phyloP scores from a whole-genome alignment of 2,797 vertebrate species.

The Pangasius macronema region DNA sequence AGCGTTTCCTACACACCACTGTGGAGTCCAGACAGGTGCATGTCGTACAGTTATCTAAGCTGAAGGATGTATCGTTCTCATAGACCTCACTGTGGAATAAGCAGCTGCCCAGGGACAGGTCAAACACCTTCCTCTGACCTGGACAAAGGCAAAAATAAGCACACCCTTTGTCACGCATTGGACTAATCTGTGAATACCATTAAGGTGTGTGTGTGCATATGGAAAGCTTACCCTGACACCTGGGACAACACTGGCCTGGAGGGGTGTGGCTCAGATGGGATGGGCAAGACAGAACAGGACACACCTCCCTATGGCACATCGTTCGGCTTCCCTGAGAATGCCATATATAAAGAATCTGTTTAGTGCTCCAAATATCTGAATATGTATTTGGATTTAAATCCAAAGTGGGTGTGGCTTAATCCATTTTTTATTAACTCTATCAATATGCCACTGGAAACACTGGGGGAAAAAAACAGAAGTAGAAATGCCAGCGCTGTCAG shows the following conservation, averaged over 20 bases:
- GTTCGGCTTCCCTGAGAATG: constrained; percentile 84
- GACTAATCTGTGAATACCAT: neutral
- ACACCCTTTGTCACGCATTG: neutral
- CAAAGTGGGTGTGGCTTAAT: neutral
- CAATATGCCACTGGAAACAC: neutral
- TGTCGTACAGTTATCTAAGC: constrained; percentile 87
- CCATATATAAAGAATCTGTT: constrained; percentile 15
- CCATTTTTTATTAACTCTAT: neutral
- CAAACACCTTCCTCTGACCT: constrained; percentile 98
- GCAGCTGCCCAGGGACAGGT: constrained; percentile 91
- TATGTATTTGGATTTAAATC: neutral
- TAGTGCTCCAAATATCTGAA: neutral
- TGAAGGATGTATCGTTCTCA: constrained; percentile 86
- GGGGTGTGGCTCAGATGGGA: constrained; percentile 89
- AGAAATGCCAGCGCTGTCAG: no score
- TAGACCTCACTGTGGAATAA: constrained; percentile 94
- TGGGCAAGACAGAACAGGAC: constrained; percentile 95
- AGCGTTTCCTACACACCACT: constrained; percentile 86
- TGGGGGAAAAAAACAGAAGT: neutral
- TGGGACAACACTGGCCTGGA: constrained; percentile 90
- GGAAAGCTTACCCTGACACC: constrained; percentile 83
- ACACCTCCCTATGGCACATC: constrained; percentile 87
- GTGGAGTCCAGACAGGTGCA: constrained; percentile 96
- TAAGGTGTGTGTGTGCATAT: neutral
- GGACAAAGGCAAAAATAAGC: constrained; percentile 21